Evolutionary conservation across 2,888 invertebrate genomes (phyloP), one percentile per base, ranked within the genome.

Genomic region (Syritta pipiens): DNA sequence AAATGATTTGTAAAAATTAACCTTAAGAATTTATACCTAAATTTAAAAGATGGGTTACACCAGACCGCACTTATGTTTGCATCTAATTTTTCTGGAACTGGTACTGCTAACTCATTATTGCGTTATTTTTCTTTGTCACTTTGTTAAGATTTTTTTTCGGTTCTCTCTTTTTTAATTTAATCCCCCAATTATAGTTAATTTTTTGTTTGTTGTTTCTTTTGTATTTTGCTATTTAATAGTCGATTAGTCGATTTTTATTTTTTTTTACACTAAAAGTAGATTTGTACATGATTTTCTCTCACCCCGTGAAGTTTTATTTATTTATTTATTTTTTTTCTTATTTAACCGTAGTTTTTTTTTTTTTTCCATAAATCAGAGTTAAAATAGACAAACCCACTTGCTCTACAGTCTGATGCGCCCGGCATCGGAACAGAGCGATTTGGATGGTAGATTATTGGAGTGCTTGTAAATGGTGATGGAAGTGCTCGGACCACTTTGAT

Each of bases 281-380:
- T 79, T 79, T 79, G 79, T 79, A 79, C 79, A 79, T 79, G 79
- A 74, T 79, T 74, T 71, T 65, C n/a, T 67, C 53, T 74, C 59
- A 49, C 62, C 67, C 62, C 67, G 62, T 62, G 60, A 67, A 51
- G 35, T 57, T 44, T 60, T 40, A 20, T 60, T 60, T 28, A 6
- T 12, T 24, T 1, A 35, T 2, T n/a, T 40, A 26, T 37, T 19
- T 26, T 53, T 35, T 46, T n/a, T 62, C 9, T 17, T 42, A 40
- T 37, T 35, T 17, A 32, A 42, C 26, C 26, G 51, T 65, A 53
- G 14, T 46, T 67, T 48, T 48, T 37, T 14, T 37, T 37, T n/a
- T n/a, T n/a, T n/a, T n/a, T 19, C 46, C 42, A 42, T 60, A 20
- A 60, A 37, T 62, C 44, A 53, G 24, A 76, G 59, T 55, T 28